Evolutionary conservation across 2,113 vertebrate genomes (phyloP).

Genomic region (Bubo scandiacus): DNA sequence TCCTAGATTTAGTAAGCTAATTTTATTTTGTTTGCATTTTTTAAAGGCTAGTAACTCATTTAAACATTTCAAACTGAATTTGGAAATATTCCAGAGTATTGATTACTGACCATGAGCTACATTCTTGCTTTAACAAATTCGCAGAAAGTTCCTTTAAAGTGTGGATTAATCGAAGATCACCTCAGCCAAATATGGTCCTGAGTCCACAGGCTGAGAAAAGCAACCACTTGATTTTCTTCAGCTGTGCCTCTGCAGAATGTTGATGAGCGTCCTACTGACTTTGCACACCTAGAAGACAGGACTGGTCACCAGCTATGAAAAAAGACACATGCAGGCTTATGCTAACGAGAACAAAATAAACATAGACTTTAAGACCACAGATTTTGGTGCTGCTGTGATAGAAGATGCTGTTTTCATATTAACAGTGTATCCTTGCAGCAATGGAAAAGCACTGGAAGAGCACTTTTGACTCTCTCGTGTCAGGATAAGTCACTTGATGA

Average conservation of each 20-base stretch:
- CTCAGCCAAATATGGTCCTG: not conserved
- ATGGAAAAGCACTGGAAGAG: not conserved
- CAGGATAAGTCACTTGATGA: not conserved
- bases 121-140: not conserved
- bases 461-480: not conserved
- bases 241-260: not conserved
- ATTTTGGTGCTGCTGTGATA: not conserved
- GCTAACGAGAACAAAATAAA: not conserved
- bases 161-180: not conserved
- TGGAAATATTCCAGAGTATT: not conserved
- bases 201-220: not conserved
- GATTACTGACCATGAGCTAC: not conserved
- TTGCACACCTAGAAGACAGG: not conserved
- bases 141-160: not conserved
- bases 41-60: not conserved
- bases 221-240: not conserved
- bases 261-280: not conserved
- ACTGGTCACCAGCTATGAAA: not conserved
- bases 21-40: conserved; percentile 1
- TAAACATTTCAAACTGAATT: not conserved
- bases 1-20: not conserved
- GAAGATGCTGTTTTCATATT: not conserved
- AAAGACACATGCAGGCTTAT: not conserved
- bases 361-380: not conserved
- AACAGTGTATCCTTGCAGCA: not conserved